Evolutionary conservation across 2,113 vertebrate genomes (phyloP), one percentile per base, ranked within the genome.

Genomic region (Condylura cristata): DNA sequence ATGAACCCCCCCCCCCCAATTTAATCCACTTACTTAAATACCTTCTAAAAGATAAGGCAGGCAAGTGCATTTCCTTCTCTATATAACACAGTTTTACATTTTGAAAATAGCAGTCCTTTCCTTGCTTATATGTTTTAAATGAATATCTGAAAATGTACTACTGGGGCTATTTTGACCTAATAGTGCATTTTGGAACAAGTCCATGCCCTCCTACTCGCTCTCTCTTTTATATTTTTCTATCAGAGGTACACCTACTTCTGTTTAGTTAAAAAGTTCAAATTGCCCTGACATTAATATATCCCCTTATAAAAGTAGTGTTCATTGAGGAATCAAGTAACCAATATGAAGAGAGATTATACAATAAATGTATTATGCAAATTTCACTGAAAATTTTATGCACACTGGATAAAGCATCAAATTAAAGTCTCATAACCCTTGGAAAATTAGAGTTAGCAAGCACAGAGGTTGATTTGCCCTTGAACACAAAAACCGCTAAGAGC

Each of bases 351-450:
- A 95, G 91, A 98, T 98, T 96, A 97, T 96, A 93, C 80, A 96
- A 97, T 97, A 97, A 97, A 98, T 97, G 97, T 97, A 97, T 94
- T 97, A 97, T 94, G 94, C 97, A 97, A 97, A 98, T 98, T 97
- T 87, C 86, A 97, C 88, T 92, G 96, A 95, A 90, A 97, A 87
- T 97, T 98, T 97, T 97, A 97, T 95, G 93, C 87, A 96, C 60
- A 83, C 44, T 96, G 97, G 97, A 98, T 97, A 98, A 98, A 98
- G 96, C 97, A 97, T 98, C 97, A 98, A 98, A 98, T 98, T 98
- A 97, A 98, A 98, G 90, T 95, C 97, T 97, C 94, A 97, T 93
- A 98, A 98, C 96, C 89, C 96, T 97, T 90, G 8, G 97, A 98
- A 98, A 98, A 98, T 98, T 97, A 97, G 94, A 98, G 90, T 97